A percentile compares a stretch with the other conserved stretches of the same genome.
phyloP scores from a whole-genome alignment of 2,113 vertebrate genomes.

The Oophaga pumilio region DNA sequence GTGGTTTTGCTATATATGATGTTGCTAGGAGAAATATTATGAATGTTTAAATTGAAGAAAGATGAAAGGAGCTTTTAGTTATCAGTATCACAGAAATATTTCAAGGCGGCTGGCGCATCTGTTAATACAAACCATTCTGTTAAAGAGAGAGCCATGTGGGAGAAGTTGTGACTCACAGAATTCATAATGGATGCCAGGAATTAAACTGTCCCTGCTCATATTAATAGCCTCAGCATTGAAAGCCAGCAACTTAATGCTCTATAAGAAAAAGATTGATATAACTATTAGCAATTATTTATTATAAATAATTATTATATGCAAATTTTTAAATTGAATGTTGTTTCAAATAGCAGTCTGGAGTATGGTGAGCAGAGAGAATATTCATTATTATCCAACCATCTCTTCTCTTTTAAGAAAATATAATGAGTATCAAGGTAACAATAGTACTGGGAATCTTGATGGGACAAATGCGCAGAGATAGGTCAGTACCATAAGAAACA shows the following conservation, averaged over 20 bases:
- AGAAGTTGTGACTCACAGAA: background rate
- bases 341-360: background rate
- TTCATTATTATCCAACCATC: too few relatives aligned
- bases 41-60: background rate
- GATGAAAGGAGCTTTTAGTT: background rate
- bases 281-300: background rate
- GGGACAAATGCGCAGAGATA: too few relatives aligned
- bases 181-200: background rate
- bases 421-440: too few relatives aligned
- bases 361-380: background rate
- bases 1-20: background rate
- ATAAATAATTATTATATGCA: too few relatives aligned
- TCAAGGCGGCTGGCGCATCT: slow-evolving; percentile 16
- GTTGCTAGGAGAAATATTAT: background rate
- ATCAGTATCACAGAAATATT: background rate
- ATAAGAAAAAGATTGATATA: background rate
- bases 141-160: background rate
- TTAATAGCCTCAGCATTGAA: background rate
- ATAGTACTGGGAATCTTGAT: too few relatives aligned
- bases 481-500: too few relatives aligned
- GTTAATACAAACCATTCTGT: slow-evolving; percentile 22
- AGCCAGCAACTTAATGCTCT: background rate
- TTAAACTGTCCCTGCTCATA: background rate
- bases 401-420: too few relatives aligned
- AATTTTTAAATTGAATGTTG: too few relatives aligned